Conservation (phyloP, 2,113 vertebrate genomes). For the Channa argus region DNA sequence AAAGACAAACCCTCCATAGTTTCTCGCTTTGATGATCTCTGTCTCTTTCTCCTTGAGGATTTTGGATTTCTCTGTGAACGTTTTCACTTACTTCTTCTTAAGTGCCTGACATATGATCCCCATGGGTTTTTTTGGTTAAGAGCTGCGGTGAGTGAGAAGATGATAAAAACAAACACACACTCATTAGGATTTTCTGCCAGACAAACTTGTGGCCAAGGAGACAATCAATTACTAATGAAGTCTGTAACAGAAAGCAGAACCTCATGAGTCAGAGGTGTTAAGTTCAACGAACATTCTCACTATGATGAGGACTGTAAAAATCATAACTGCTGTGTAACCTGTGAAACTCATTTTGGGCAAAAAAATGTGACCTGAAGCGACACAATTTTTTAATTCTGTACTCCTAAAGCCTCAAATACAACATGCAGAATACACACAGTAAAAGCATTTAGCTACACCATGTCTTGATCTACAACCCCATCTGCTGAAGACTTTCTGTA, state of each 20-base stretch:
- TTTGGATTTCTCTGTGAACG: conserved; percentile 15
- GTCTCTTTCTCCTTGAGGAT: background rate
- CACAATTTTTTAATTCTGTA: background rate
- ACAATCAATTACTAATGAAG: conserved; percentile 66
- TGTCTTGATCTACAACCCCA: conserved; percentile 20
- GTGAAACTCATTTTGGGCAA: conserved; percentile 16
- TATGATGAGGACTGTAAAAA: conserved; percentile 22
- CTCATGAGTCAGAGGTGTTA: conserved; percentile 40
- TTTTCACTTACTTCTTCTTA: background rate
- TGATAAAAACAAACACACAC: conserved; percentile 31
- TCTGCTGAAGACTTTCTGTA: conserved; percentile 39
- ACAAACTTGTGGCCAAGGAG: conserved; percentile 28
- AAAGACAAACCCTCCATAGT: background rate
- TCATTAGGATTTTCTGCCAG: conserved; percentile 14
- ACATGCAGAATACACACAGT: background rate
- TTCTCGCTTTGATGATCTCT: conserved; percentile 21
- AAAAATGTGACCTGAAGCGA: background rate
- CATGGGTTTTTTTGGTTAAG: background rate
- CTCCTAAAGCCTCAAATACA: background rate
- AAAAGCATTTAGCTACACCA: background rate
- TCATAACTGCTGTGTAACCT: conserved; percentile 23
- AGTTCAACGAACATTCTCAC: conserved; percentile 41
- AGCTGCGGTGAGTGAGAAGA: conserved; percentile 11
- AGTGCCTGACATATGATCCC: background rate
- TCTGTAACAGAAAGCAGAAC: conserved; percentile 54